A percentile compares a stretch with the other conserved stretches of the same genome.
phyloP scores from a whole-genome alignment of 2,113 vertebrate species.

The Carlito syrichta region DNA sequence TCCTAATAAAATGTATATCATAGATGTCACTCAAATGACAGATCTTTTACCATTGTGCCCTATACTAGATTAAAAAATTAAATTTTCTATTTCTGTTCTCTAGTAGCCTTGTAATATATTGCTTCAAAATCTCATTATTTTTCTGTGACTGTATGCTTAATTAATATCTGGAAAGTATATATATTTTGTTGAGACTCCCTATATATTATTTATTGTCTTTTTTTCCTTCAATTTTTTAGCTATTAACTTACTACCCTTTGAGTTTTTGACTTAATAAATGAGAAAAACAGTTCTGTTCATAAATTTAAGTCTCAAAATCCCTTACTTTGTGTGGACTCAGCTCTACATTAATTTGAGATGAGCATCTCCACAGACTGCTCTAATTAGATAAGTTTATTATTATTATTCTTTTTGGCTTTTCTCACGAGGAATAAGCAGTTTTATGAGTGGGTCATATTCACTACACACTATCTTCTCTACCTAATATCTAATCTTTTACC shows the following conservation, averaged over 20 bases:
- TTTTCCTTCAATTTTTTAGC: neutral
- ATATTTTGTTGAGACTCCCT: neutral
- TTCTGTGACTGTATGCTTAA: neutral
- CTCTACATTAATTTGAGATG: conserved; percentile 9
- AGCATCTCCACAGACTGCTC: neutral
- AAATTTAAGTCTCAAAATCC: neutral
- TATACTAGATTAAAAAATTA: neutral
- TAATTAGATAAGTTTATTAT: conserved; percentile 11
- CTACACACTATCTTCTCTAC: neutral
- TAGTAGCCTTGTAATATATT: neutral
- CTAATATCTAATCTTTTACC: neutral
- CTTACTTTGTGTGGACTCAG: neutral
- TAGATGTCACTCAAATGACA: neutral
- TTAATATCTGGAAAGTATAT: neutral
- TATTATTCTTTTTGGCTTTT: neutral
- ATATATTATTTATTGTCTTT: neutral
- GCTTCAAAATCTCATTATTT: neutral
- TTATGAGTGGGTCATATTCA: neutral
- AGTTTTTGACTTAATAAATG: conserved; percentile 11
- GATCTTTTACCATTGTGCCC: neutral
- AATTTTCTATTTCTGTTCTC: neutral
- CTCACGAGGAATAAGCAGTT: neutral
- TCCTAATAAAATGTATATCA: neutral
- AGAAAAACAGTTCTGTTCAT: neutral
- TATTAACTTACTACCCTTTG: neutral